These are phyloP conservation scores for Pandemis corylana DNA, from an alignment of 2,888 invertebrate species.

Conservation along the genomic window DNA sequence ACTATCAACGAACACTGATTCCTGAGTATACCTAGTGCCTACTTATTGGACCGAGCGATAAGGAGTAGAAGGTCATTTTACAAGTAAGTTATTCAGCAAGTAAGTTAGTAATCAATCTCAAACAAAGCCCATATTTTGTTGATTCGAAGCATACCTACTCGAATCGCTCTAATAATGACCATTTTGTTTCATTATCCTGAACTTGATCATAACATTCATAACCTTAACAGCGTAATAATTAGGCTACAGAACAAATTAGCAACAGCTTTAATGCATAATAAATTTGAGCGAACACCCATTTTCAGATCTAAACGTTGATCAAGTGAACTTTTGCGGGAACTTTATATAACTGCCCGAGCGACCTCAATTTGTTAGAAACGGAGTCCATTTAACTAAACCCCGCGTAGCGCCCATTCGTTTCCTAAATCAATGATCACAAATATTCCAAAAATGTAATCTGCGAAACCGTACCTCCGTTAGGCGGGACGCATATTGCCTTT, in stretches of 20 bases:
- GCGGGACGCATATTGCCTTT: constrained; percentile 19
- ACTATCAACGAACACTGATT: not conserved
- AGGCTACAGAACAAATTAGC: constrained; percentile 21
- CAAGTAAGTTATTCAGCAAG: too few species aligned
- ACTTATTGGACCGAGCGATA: not conserved
- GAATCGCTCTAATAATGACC: not conserved
- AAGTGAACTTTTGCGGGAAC: constrained; percentile 29
- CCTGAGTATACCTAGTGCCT: too few species aligned
- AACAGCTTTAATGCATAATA: constrained; percentile 35
- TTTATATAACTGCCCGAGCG: constrained; percentile 36
- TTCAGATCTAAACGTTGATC: constrained; percentile 33
- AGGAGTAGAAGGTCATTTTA: not conserved
- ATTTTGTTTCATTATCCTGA: not conserved
- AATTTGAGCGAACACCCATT: constrained; percentile 39
- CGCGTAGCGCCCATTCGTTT: constrained; percentile 36
- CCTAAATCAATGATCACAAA: constrained; percentile 41
- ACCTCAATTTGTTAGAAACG: constrained; percentile 40
- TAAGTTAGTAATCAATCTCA: not conserved
- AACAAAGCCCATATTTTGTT: not conserved
- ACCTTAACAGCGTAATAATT: constrained; percentile 14
- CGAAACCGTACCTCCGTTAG: constrained; percentile 7
- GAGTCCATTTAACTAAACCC: constrained; percentile 39
- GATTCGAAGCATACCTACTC: too few species aligned
- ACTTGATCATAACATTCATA: constrained; percentile 1
- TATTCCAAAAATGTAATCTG: constrained; percentile 39